Conservation (phyloP, 2,797 vertebrate genomes). For the Hipposideros larvatus region DNA sequence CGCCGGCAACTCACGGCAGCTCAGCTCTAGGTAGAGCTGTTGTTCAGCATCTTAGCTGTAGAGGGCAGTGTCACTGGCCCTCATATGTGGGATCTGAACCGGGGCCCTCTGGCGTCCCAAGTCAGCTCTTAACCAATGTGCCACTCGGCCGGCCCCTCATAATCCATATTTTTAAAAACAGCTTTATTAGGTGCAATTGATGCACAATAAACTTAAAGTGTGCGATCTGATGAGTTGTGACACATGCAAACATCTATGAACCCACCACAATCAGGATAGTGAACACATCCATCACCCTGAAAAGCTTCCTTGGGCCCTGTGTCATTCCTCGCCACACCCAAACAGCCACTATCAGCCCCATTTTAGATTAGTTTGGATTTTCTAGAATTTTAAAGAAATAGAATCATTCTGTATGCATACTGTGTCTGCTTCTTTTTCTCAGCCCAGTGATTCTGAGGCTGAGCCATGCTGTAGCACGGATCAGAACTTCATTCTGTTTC, state of each 20-base stretch:
- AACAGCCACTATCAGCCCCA: neutral
- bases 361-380: neutral
- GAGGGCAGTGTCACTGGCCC: too few species aligned
- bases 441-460: neutral
- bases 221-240: neutral
- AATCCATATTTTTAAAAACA: neutral
- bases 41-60: too few species aligned
- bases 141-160: too few species aligned
- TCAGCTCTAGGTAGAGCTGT: too few species aligned
- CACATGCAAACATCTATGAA: too few species aligned
- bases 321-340: neutral
- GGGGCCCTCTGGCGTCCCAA: too few species aligned
- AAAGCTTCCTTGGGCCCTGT: neutral
- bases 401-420: too few species aligned
- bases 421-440: neutral
- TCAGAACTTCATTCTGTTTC: neutral
- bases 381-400: neutral
- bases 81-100: too few species aligned
- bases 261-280: fast-evolving
- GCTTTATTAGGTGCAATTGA: neutral
- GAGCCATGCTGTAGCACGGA: too few species aligned
- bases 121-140: too few species aligned
- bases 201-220: neutral
- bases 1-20: too few species aligned
- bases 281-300: too few species aligned